Evolutionary conservation across 2,888 invertebrate genomes (phyloP), one percentile per base, ranked within the genome.

Genomic region (Rosalia funebris): DNA sequence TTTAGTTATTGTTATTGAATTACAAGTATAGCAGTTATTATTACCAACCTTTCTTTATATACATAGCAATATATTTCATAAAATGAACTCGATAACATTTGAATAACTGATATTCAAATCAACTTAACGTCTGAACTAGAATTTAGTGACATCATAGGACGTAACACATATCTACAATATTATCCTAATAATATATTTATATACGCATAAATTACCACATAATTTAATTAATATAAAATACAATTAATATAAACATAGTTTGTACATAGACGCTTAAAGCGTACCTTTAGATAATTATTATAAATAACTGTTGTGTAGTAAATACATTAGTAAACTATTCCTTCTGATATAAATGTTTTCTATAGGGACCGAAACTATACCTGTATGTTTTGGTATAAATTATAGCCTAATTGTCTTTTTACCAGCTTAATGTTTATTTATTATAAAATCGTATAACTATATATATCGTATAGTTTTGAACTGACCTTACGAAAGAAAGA

Each of bases 231-330:
- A 69, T 66, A 68, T 70, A 63, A 66, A 67, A 62, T 70, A 68
- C 70, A 65, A 55, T 62, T 56, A 66, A 57, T 63, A 60, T 70
- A 69, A 70, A 70, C 69, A 68, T 71, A 65, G 66, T 71, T 69
- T 69, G 68, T 71, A 71, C 69, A 71, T 54, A 63, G 66, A 68
- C 66, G 65, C 69, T 61, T 57, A 54, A 70, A 66, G 68, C 69
- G 69, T 62, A 50, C 12, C 14, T 36, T 37, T 12, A 16, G 34
- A 12, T 45, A 53, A 15, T 19, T 39, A 20, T 39, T 17, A 37
- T 50, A 16, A 36, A 58, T 55, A 59, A 32, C 52, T 36, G 48
- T 17, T 57, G 55, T 58, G 57, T 55, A 55, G 57, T 53, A 34
- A 59, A 60, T 32, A 58, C 55, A 58, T 48, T 48, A 25, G 37